Evolutionary conservation across 2,797 vertebrate genomes (phyloP).

Genomic region (Gobionotothen gibberifrons): DNA sequence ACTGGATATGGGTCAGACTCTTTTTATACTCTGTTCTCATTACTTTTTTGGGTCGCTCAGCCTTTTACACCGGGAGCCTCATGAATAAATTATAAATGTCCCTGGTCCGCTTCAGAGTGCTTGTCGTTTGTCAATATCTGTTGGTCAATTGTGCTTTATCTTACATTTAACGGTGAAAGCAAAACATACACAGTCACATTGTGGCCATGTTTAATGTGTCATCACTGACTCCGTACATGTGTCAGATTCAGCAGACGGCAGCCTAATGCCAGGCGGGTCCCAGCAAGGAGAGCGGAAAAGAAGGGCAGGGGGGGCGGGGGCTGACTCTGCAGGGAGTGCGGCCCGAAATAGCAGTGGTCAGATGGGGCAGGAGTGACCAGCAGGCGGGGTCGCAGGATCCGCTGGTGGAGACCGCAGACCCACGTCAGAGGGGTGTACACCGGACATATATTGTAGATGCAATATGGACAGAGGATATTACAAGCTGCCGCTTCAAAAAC

Average conservation of each 20-base stretch:
- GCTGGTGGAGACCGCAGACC: conserved; percentile 31
- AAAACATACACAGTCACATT: conserved; percentile 7
- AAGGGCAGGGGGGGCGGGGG: conserved; percentile 38
- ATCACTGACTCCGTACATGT: conserved; percentile 52
- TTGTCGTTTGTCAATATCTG: conserved; percentile 48
- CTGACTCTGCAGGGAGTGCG: conserved; percentile 68
- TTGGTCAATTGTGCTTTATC: conserved; percentile 1
- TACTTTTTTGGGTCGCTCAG: conserved; percentile 73
- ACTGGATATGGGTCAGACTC: conserved; percentile 71
- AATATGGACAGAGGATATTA: background rate
- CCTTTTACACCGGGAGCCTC: conserved; percentile 57
- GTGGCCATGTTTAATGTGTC: conserved; percentile 6
- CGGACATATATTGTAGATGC: background rate
- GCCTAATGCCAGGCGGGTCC: conserved; percentile 47
- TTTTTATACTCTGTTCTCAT: conserved; percentile 79
- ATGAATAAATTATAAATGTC: conserved; percentile 73
- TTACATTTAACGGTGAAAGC: conserved; percentile 2
- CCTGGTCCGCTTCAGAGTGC: conserved; percentile 41
- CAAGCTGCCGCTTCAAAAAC: background rate
- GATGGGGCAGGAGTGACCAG: conserved; percentile 72
- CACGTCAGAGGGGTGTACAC: conserved; percentile 40
- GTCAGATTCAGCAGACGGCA: conserved; percentile 58
- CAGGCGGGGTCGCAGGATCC: conserved; percentile 62
- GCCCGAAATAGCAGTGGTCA: conserved; percentile 77
- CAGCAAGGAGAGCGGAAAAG: conserved; percentile 57